A percentile compares a stretch with the other conserved stretches of the same genome.
Evolutionary conservation across 1,140 invertebrate genomes (phyloP).

Genomic region (Drosophila teissieri): DNA sequence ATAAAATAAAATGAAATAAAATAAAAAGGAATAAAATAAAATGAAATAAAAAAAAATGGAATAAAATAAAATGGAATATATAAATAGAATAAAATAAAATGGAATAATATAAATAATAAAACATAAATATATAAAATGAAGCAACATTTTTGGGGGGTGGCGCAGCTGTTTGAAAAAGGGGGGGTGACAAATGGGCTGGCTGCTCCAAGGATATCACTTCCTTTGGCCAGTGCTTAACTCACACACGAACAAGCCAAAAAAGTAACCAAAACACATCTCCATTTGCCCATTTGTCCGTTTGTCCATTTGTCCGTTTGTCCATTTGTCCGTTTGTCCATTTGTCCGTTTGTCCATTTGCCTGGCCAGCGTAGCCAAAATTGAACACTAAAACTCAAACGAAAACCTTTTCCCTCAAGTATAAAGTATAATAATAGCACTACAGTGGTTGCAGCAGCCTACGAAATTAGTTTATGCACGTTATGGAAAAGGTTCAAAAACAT

Average conservation of each 20-base stretch:
- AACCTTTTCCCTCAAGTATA: slow-evolving; percentile 18
- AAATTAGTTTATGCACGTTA: too few species aligned
- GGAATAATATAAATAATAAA: too few species aligned
- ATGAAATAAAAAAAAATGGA: too few species aligned
- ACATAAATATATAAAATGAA: slow-evolving; percentile 10
- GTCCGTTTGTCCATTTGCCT: background rate
- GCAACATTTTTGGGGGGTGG: slow-evolving; percentile 27
- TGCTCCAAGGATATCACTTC: slow-evolving; percentile 14
- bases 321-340: too few species aligned
- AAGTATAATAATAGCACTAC: background rate
- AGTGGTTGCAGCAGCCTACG: background rate
- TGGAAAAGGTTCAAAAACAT: too few species aligned
- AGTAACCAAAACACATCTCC: slow-evolving; percentile 23
- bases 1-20: slow-evolving; percentile 48
- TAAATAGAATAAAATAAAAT: too few species aligned
- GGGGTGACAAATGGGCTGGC: background rate
- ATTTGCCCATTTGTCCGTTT: slow-evolving; percentile 4
- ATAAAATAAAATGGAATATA: too few species aligned
- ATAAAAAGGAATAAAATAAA: too few species aligned
- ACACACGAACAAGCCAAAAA: background rate
- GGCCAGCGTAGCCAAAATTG: slow-evolving; percentile 49
- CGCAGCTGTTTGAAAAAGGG: slow-evolving; percentile 19
- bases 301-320: too few species aligned
- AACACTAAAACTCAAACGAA: slow-evolving; percentile 52
- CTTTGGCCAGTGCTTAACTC: slow-evolving; percentile 44